Base-by-base conservation (phyloP, 2,113 vertebrate genomes). In the Muscicapa adusta region DNA sequence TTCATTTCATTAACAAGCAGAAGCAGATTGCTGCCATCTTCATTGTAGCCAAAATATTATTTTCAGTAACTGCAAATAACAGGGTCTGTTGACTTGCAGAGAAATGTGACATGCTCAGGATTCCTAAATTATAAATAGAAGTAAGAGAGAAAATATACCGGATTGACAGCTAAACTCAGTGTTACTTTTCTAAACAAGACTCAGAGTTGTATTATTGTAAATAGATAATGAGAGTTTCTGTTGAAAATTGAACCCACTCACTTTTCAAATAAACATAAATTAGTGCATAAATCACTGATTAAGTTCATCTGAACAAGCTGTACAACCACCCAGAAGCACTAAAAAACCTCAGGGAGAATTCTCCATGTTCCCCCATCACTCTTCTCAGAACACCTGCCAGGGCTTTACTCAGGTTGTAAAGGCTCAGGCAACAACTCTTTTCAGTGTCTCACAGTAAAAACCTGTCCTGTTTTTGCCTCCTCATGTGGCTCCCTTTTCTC, bases 11-110 rank as follows among this genome's bases (percentile, higher is more conserved):
- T 77, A 94, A 81, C 47, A 89, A 91, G 28, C 75, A 75, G 79
- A 22, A 88, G 68, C 8, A 1, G 51, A 87, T 77, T 86, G 56
- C 42, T 80, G 34, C 29, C 54, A 53, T 89, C 34, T 89, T 86
- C 70, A 77, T 75, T 84, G 51, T 72, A 94, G 61, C 57, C 73
- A 85, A 89, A 96, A 82, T 74, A 89, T 53, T 94, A 42, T 91
- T 92, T 94, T 96, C 87, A 81, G 65, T 85, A 81, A 75, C 65
- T 67, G 40, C 40, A 94, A 91, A 78, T 91, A 96, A 91, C 40
- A 78, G 77, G 51, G 34, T 83, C 56, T 73, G 58, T 73, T 93
- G 48, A 77, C 67, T 80, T 73, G 42, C 2, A 18, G 34, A 84
- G 43, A 84, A 91, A 88, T 47, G 34, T 62, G 71, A 80, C 50